Base-by-base conservation (phyloP, 2,113 vertebrate species). In the Isichthys henryi region DNA sequence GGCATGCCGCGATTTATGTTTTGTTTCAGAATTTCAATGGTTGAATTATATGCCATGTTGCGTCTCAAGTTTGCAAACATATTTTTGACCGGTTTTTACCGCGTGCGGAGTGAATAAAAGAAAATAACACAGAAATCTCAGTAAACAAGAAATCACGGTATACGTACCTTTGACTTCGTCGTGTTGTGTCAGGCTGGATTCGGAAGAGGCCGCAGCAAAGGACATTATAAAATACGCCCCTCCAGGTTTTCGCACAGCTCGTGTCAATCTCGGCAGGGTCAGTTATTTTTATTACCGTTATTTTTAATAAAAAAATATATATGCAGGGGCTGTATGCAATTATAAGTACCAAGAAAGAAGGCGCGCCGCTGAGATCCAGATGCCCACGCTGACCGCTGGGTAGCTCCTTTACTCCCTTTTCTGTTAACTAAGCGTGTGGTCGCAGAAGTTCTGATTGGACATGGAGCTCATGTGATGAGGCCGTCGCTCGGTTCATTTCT, bases 401-500 rank as follows among this genome's bases (percentile, higher is more conserved):
- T 2, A 23, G 23, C 84, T 39, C 53, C 45, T n/a, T n/a, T 52
- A 17, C 9, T 21, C 39, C 50, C 53, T 93, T 90, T 90, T 88
- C 74, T 43, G 92, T 92, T 93, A 94, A 93, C 93, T 23, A 89
- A 43, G 46, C 91, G 91, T 92, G 91, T n/a, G 56, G 31, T 56
- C 86, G 45, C 82, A 50, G 10, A 70, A 58, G 52, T 66, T 85
- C 91, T 92, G n/a, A 95, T 95, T 95, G 95, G 95, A 88, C 43
- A 89, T 92, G 0, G 0, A 7, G 27, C 88, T 92, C 94, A 96
- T 90, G 94, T 96, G 95, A 94, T 92, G 66, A 10, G 90, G 27
- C 19, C 82, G 92, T 56, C 91, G 86, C 1, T 88, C 91, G 74
- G 90, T 92, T 74, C 53, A 58, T 0, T 45, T 8, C 27, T 50